phyloP scores from a whole-genome alignment of 1,140 invertebrate species.

The Nymphalis io region DNA sequence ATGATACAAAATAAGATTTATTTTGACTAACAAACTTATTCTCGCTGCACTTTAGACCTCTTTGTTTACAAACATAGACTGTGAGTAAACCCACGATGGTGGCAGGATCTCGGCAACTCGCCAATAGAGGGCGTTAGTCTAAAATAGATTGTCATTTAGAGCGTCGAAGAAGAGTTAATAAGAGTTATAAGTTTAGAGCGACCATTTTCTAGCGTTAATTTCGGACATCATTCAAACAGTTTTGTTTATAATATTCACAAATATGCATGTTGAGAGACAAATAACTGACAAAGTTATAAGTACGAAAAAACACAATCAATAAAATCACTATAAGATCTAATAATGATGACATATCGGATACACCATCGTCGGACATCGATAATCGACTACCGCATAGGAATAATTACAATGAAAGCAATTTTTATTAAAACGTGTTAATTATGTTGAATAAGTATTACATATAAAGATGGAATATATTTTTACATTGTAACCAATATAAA shows the following conservation, averaged over 20 bases:
- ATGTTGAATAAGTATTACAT: too few relatives aligned
- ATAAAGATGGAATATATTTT: neutral
- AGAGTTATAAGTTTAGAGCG: constrained; percentile 51
- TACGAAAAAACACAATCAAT: too few relatives aligned
- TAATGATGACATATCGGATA: too few relatives aligned
- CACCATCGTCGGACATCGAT: too few relatives aligned
- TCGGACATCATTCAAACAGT: neutral
- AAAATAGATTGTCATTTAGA: constrained; percentile 68
- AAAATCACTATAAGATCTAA: too few relatives aligned
- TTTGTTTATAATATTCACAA: neutral
- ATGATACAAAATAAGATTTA: constrained; percentile 13
- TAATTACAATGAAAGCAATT: too few relatives aligned
- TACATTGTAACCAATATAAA: neutral
- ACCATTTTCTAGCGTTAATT: constrained; percentile 1
- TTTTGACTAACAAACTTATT: constrained; percentile 14
- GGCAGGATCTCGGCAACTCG: constrained; percentile 65
- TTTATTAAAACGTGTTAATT: too few relatives aligned
- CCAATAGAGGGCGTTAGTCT: constrained; percentile 73
- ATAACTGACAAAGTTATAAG: too few relatives aligned
- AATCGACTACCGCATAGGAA: too few relatives aligned
- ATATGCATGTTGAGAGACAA: neutral
- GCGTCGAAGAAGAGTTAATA: constrained; percentile 25
- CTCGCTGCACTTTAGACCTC: constrained; percentile 43
- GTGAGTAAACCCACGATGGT: constrained; percentile 65
- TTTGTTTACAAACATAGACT: constrained; percentile 76